Conservation (phyloP, 2,888 invertebrate species). For the Synanthedon formicaeformis region DNA sequence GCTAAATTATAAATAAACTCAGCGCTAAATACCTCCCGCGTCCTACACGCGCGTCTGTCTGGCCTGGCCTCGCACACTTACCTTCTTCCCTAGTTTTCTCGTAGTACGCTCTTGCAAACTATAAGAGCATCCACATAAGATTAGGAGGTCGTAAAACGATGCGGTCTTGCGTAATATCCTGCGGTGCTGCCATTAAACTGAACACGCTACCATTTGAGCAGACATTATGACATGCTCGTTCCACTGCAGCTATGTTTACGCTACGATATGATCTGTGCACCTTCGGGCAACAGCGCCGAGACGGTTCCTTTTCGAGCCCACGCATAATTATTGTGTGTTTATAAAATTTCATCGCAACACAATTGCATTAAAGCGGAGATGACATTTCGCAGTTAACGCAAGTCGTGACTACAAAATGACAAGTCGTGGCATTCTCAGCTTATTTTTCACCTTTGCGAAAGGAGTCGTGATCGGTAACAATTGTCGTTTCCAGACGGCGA, state of each 20-base stretch:
- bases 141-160: conserved; percentile 16
- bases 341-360: conserved; percentile 10
- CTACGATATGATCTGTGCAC: background rate
- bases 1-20: conserved; percentile 5
- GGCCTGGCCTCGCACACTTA: conserved; percentile 20
- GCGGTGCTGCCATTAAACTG: conserved; percentile 1
- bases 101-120: conserved; percentile 8
- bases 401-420: conserved; percentile 64
- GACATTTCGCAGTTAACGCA: conserved; percentile 44
- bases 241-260: conserved; percentile 7
- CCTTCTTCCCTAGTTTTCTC: conserved; percentile 27
- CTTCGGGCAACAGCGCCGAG: too few species aligned
- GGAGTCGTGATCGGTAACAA: conserved; percentile 64
- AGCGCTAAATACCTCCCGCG: conserved; percentile 23
- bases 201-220: background rate
- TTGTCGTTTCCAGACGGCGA: conserved; percentile 39
- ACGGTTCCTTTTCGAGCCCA: background rate
- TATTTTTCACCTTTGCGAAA: conserved; percentile 67
- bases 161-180: background rate
- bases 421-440: conserved; percentile 65
- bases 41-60: conserved; percentile 6
- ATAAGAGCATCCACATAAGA: conserved; percentile 8
- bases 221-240: conserved; percentile 13
- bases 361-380: conserved; percentile 24
- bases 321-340: background rate